Evolutionary conservation across 2,888 invertebrate genomes (phyloP).

Genomic region (Hypercompe scribonia): DNA sequence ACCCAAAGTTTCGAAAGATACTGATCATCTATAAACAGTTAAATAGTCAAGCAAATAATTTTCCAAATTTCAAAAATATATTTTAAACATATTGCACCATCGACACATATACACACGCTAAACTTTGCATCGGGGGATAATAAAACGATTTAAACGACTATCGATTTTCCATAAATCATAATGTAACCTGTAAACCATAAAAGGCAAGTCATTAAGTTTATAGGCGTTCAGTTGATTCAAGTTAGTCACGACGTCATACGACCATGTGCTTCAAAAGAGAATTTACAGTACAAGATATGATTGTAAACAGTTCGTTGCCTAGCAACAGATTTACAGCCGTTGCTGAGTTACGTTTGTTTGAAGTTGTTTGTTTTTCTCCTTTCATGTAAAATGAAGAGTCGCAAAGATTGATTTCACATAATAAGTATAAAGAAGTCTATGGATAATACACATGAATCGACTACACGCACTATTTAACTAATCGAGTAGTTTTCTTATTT

Average conservation of each 20-base stretch:
- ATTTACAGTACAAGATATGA: conserved; percentile 15
- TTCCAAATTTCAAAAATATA: too few species aligned
- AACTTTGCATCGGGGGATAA: background rate
- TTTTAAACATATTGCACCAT: too few species aligned
- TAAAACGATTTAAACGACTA: background rate
- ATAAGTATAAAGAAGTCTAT: background rate
- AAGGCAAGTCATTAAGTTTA: conserved; percentile 17
- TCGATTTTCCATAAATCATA: conserved; percentile 23
- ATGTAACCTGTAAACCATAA: conserved; percentile 15
- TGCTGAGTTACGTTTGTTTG: background rate
- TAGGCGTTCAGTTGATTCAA: conserved; percentile 20
- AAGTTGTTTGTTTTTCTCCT: background rate
- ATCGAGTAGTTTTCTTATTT: too few species aligned
- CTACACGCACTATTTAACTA: background rate
- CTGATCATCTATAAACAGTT: too few species aligned
- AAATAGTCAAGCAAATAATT: too few species aligned
- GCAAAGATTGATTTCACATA: background rate
- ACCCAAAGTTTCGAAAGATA: too few species aligned
- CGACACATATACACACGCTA: too few species aligned
- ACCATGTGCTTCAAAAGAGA: background rate
- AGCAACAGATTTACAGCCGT: conserved; percentile 28
- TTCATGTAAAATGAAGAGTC: background rate
- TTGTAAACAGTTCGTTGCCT: conserved; percentile 26
- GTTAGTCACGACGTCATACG: conserved; percentile 14
- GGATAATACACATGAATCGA: background rate